Base-by-base conservation (phyloP, 2,888 invertebrate genomes). In the Aphodius sticticus region DNA sequence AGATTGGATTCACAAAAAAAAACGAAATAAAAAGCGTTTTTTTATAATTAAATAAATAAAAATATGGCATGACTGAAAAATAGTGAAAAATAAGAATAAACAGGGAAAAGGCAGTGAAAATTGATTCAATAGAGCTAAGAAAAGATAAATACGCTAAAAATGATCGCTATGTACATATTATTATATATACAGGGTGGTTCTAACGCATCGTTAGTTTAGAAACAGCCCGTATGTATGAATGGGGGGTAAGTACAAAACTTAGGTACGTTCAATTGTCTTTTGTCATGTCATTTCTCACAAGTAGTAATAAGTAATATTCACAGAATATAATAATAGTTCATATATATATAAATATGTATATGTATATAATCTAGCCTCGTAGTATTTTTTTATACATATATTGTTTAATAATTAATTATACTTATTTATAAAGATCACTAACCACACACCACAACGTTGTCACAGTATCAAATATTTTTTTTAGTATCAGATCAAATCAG, bases 231-330 rank as follows among this genome's bases (percentile, higher is more conserved):
- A 53, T 53, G 12, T 37, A 36, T 26, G 53, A 0, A 5, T 53
- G 53, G 53, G 36, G 37, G n/a, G 84, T 86, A 86, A 86, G 85
- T 86, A 87, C 86, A 86, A 86, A 88, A 88, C 86, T 87, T 87
- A 88, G 87, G 87, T 88, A 88, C 87, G 86, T 86, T 85, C 82
- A 86, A 86, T 85, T 86, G 86, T 87, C 86, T 86, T 86, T 86
- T 86, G 82, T 86, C 83, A 84, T 81, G 76, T 82, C 79, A 81
- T 77, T 81, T 80, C 80, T 80, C 80, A 78, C 78, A 75, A 74
- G 53, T 53, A 53, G 53, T 53, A 53, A 12, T 53, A 53, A 53
- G 2, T 53, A 80, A 70, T 78, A 80, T 78, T 80, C 77, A 78
- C 70, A 79, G 79, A 79, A 80, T 80, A 80, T 80, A 80, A 80